phyloP scores from a whole-genome alignment of 1,140 invertebrate species.

The Andricus grossulariae region DNA sequence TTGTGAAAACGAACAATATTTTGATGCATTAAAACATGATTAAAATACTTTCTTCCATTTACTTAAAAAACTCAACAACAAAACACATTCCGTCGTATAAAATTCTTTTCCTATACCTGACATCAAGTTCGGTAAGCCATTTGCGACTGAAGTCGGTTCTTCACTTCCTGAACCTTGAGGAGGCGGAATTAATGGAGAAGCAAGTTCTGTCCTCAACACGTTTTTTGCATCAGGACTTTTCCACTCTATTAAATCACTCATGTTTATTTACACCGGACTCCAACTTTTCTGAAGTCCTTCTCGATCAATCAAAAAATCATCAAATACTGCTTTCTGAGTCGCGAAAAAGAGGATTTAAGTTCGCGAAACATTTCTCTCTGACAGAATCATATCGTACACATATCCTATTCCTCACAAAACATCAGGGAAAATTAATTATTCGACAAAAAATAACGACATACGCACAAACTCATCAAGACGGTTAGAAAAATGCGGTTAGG shows the following conservation, averaged over 20 bases:
- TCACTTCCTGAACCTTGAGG: constrained; percentile 40
- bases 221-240: constrained; percentile 53
- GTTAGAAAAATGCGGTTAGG: constrained; percentile 13
- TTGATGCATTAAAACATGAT: no score
- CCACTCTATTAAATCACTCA: constrained; percentile 66
- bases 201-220: constrained; percentile 39
- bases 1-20: no score
- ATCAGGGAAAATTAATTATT: background rate
- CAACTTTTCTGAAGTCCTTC: background rate
- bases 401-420: background rate
- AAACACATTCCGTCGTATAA: no score
- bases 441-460: background rate
- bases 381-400: background rate
- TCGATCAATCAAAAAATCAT: background rate
- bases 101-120: background rate
- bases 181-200: constrained; percentile 62
- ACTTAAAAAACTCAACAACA: no score
- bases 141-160: constrained; percentile 11
- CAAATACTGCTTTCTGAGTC: background rate
- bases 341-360: background rate
- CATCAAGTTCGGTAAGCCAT: constrained; percentile 16
- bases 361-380: background rate
- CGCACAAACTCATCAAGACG: background rate
- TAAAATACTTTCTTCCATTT: no score
- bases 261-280: constrained; percentile 35